Conservation (phyloP, 2,797 vertebrate species). For the Coluber constrictor region DNA sequence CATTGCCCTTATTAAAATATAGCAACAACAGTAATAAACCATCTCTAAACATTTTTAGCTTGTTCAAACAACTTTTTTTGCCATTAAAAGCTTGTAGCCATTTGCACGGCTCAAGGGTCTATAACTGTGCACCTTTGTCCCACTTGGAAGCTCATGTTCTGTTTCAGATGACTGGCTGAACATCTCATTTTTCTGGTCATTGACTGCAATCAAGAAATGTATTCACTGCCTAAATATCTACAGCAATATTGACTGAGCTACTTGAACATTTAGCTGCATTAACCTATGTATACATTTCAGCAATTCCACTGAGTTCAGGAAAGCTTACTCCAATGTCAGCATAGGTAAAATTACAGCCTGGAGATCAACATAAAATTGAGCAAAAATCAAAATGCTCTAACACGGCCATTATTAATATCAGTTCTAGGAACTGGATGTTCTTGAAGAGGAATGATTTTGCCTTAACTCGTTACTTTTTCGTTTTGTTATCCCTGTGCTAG, state of each 20-base stretch:
- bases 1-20: neutral
- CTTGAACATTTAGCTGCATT: neutral
- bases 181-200: conserved; percentile 29
- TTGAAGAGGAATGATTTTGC: neutral
- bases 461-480: conserved; percentile 10
- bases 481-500: neutral
- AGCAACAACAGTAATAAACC: neutral
- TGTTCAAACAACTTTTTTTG: neutral
- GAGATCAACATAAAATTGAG: conserved; percentile 24
- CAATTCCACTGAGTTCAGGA: neutral
- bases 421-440: neutral
- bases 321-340: neutral
- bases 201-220: neutral
- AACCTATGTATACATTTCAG: neutral
- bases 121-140: conserved; percentile 38
- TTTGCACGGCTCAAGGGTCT: conserved; percentile 61
- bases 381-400: neutral
- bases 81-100: conserved; percentile 40
- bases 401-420: neutral
- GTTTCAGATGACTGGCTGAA: conserved; percentile 11
- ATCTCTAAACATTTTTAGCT: neutral
- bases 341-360: neutral
- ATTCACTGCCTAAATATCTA: neutral
- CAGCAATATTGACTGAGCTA: neutral
- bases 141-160: conserved; percentile 14